Conservation (phyloP, 2,113 vertebrate genomes). For the Podarcis cretensis region DNA sequence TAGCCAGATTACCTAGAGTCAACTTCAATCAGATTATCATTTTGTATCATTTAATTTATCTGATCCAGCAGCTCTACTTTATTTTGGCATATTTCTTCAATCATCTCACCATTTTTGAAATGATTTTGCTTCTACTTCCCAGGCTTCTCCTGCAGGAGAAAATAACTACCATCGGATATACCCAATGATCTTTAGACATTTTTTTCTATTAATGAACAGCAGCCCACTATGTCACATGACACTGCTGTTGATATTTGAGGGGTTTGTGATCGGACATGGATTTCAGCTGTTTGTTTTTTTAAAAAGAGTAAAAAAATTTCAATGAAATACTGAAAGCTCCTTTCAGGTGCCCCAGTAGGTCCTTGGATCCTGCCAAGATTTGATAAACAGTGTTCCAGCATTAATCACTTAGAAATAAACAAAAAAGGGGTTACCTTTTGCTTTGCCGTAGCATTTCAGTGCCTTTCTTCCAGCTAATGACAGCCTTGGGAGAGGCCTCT, state of each 20-base stretch:
- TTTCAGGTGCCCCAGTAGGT: accelerated
- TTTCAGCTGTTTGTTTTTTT: not conserved
- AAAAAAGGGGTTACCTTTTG: constrained; percentile 75
- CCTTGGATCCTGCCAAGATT: not conserved
- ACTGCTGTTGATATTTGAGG: not conserved
- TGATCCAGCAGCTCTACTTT: not conserved
- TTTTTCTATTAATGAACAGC: not conserved
- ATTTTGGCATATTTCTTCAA: not conserved
- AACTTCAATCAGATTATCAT: not conserved
- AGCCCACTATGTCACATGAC: not conserved
- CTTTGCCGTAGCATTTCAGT: constrained; percentile 73
- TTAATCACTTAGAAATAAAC: not conserved
- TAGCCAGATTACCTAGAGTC: not conserved
- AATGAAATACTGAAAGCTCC: not conserved
- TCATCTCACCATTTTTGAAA: not conserved
- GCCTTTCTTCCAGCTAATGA: constrained; percentile 83
- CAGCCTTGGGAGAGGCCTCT: constrained; percentile 84
- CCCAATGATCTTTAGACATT: not conserved
- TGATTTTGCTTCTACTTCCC: no score
- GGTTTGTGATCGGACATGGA: not conserved
- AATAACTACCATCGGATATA: not conserved
- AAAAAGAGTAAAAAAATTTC: not conserved
- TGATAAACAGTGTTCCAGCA: not conserved
- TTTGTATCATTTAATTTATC: not conserved
- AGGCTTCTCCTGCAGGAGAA: not conserved